phyloP scores from a whole-genome alignment of 2,888 invertebrate genomes.

The Lamellibrachia columna region DNA sequence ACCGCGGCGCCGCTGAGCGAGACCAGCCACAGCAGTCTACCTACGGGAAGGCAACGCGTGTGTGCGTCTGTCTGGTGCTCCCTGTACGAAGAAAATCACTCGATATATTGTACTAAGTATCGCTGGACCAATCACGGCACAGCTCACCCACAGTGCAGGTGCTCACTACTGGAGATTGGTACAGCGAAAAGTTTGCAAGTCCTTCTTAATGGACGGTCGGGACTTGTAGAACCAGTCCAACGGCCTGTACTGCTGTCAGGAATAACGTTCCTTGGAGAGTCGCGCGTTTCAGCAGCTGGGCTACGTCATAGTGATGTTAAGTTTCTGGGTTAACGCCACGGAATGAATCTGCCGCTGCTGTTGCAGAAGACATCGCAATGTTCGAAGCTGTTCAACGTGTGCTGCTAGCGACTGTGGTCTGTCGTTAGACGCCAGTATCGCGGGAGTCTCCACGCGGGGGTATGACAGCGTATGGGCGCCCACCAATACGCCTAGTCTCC shows the following conservation, averaged over 20 bases:
- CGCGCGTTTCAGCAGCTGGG: no score
- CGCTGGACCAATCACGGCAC: neutral
- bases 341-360: neutral
- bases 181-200: neutral
- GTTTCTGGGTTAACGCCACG: neutral
- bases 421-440: neutral
- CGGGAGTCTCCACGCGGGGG: neutral
- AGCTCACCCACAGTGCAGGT: neutral
- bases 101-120: neutral
- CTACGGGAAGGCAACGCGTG: neutral
- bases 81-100: neutral
- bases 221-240: neutral
- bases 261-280: neutral
- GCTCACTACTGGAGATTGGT: neutral
- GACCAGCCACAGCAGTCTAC: neutral
- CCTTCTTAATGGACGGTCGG: neutral
- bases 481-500: neutral
- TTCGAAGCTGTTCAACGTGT: neutral
- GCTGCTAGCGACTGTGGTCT: neutral
- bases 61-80: neutral
- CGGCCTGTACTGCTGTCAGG: neutral
- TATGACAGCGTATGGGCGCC: neutral
- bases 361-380: neutral
- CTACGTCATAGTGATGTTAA: neutral
- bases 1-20: neutral